phyloP scores from a whole-genome alignment of 64 coral and sea anemone species.

The Actinia tenebrosa region DNA sequence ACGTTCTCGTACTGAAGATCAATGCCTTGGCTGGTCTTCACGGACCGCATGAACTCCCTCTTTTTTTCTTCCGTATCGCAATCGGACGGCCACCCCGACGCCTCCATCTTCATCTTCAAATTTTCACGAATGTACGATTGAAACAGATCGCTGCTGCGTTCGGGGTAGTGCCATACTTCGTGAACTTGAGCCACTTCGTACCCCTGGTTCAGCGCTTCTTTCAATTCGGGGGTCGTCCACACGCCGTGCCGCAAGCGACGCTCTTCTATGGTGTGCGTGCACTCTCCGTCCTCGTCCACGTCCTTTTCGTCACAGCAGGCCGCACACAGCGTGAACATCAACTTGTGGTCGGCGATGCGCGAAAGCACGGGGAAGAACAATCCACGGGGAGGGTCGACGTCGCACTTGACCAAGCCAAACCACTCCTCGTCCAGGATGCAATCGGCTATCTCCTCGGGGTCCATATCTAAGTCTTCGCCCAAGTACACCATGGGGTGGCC shows the following conservation, averaged over 20 bases:
- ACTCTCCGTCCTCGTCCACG: neutral
- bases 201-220: too few relatives aligned
- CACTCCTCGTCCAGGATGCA: too few relatives aligned
- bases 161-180: constrained; percentile 9
- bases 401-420: neutral
- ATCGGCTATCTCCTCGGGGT: neutral
- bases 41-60: neutral
- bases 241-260: neutral
- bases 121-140: neutral
- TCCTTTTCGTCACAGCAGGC: too few relatives aligned
- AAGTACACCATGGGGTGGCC: neutral
- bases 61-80: neutral
- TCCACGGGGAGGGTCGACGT: neutral
- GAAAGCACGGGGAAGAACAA: constrained; percentile 4
- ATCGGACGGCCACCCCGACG: neutral
- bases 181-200: neutral
- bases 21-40: neutral
- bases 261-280: neutral
- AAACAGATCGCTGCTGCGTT: neutral
- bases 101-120: constrained; percentile 15
- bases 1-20: neutral
- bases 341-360: neutral
- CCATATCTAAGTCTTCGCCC: too few relatives aligned
- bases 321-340: too few relatives aligned
- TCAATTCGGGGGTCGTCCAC: neutral